Conservation (phyloP, 2,113 vertebrate species). For the Psephotus haematonotus region DNA sequence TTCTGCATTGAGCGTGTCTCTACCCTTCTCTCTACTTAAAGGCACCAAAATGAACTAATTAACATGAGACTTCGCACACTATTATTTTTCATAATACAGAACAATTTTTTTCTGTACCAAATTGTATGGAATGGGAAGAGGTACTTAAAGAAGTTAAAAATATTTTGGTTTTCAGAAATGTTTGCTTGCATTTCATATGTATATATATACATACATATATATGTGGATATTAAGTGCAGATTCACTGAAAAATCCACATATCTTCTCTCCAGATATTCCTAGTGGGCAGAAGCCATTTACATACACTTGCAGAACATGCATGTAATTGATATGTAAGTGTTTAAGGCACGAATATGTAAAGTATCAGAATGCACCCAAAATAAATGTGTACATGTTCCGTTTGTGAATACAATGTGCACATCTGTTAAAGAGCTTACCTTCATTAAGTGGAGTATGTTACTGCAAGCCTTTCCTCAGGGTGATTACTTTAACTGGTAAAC, state of each 20-base stretch:
- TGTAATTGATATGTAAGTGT: not conserved
- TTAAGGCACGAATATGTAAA: not conserved
- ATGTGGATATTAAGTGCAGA: not conserved
- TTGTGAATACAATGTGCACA: not conserved
- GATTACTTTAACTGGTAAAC: not conserved
- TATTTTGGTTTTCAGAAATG: not conserved
- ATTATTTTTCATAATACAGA: not conserved
- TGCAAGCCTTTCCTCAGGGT: not conserved
- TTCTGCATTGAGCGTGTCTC: not conserved
- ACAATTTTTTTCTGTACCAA: not conserved
- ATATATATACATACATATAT: too few species aligned
- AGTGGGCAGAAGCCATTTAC: not conserved
- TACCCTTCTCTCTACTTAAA: not conserved
- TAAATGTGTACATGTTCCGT: not conserved
- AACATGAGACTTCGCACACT: not conserved
- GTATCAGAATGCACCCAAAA: not conserved
- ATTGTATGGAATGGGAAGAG: not conserved
- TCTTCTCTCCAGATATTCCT: not conserved
- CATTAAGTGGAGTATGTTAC: not conserved
- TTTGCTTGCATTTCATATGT: not conserved
- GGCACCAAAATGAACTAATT: not conserved
- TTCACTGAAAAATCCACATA: not conserved
- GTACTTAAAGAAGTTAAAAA: not conserved
- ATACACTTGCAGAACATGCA: not conserved
- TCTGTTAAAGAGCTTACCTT: not conserved